phyloP scores from a whole-genome alignment of 2,888 invertebrate genomes.

The Drosophila borealis region DNA sequence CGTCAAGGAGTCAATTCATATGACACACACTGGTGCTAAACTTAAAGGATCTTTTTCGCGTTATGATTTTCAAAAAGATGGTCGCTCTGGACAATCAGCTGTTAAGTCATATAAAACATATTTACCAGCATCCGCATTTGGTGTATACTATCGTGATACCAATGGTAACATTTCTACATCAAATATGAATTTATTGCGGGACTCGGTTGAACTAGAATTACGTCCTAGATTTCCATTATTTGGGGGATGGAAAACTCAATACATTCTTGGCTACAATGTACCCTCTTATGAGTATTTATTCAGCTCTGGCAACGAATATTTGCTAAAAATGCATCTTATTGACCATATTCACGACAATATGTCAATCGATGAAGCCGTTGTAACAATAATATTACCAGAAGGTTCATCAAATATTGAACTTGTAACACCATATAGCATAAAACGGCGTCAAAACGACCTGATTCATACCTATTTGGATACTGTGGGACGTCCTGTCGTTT shows the following conservation, averaged over 20 bases:
- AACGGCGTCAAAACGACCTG: constrained; percentile 90
- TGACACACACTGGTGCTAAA: constrained; percentile 96
- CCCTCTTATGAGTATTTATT: constrained; percentile 98
- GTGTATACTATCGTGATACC: constrained; percentile 97
- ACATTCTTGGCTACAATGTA: constrained; percentile 98
- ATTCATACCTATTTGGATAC: constrained; percentile 98
- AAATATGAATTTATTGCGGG: constrained; percentile 93
- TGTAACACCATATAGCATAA: constrained; percentile 92
- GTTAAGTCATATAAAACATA: constrained; percentile 96
- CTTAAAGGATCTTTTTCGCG: constrained; percentile 98
- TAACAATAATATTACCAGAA: constrained; percentile 97
- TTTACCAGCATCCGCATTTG: constrained; percentile 94
- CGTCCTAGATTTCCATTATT: constrained; percentile 98
- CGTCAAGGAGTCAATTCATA: constrained; percentile 96
- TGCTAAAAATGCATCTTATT: constrained; percentile 96
- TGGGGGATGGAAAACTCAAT: constrained; percentile 99
- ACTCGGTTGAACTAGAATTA: constrained; percentile 97
- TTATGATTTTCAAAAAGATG: constrained; percentile 98
- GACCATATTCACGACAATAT: constrained; percentile 99
- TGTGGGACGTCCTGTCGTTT: constrained; percentile 95
- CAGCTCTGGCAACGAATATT: constrained; percentile 91
- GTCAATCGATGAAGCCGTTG: constrained; percentile 94
- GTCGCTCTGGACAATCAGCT: constrained; percentile 94
- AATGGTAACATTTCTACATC: constrained; percentile 99
- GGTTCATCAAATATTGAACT: constrained; percentile 93